Evolutionary conservation across 2,888 invertebrate species (phyloP), one percentile per base, ranked within the genome.

Genomic region (Noctua comes): DNA sequence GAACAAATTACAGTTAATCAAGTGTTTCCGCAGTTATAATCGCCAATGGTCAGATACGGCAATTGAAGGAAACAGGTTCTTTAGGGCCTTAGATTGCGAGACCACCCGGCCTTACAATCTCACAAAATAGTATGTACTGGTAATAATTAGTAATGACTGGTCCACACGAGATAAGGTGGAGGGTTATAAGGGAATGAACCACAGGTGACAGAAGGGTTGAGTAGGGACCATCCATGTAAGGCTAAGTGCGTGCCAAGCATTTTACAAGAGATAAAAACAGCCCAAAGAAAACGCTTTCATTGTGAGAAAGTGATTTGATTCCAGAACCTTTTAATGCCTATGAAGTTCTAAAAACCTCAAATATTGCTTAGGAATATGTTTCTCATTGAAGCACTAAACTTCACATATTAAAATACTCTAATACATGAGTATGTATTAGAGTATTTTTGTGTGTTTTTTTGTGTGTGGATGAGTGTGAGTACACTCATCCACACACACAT

Each of bases 51-150:
- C 83, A 72, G 77, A 73, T 68, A 82, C 75, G 51, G 70, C 62
- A 65, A 82, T 76, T 73, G 64, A 69, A 24, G 43, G 64, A 64
- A 82, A 82, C 86, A 54, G 77, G 86, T 86, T 86, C 71, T 73
- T 36, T 46, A 27, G 18, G 68, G 73, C 40, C 54, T 85, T 71
- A 85, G 86, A 79, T 82, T 69, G 57, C 59, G 43, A 72, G 85
- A 69, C 85, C 80, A 82, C 81, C 81, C 82, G 65, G 76, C 59
- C 68, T 48, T 69, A 18, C 65, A 75, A 65, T 69, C 36, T 80
- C 59, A 80, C 36, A 73, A 85, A 76, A 81, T 66, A 80, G 59
- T 74, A n/a, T 59, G 65, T 65, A 66, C 40, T 57, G 57, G 64
- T 40, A 62, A 68, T 72, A 64, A 84, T 79, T 68, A 68, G 57